Evolutionary conservation across 1,140 invertebrate species (phyloP), one percentile per base, ranked within the genome.

Genomic region (Ptiloglossa arizonensis): DNA sequence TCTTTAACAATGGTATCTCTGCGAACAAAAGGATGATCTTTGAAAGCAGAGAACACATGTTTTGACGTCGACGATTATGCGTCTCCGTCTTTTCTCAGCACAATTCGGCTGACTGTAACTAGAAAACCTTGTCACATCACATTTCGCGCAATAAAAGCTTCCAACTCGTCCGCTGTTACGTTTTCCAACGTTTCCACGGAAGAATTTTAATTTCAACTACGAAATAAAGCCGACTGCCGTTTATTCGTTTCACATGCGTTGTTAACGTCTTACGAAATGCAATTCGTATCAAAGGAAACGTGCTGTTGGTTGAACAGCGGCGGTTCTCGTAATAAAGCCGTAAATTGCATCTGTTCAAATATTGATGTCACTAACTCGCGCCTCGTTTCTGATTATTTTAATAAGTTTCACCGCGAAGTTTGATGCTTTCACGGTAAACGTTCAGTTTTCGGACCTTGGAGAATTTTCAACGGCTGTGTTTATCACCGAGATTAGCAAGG

Each of bases 271-370:
- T 15, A 3, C 15, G n/a, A 19, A 35, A 22, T 24, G 2, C 13
- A 32, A 27, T 44, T 68, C 19, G 2, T 19, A 32, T 15, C 8
- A 22, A 41, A 56, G 19, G 13, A 19, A 24, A 24, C 24, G 15
- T 32, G 22, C 19, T 17, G 27, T 29, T 38, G n/a, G 22, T 19
- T 17, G 56, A 48, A 24, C 32, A 27, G 5, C 27, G 13, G 35
- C 22, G 54, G 54, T 71, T 71, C 41, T 62, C 8, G 0, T 8
- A 38, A 35, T 15, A 1, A 35, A 41, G 62, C 54, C 50, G 27
- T 67, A 74, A 74, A 67, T 32, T 29, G 24, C 62, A 74, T 74
- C 60, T 74, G 71, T 74, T 66, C 35, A 67, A 74, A 74, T 52
- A 74, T 67, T 44, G 38, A 56, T 66, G 48, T 52, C 22, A 9